A percentile compares a stretch with the other conserved stretches of the same genome.
Evolutionary conservation across 2,888 invertebrate genomes (phyloP).

Genomic region (Alitta virens): DNA sequence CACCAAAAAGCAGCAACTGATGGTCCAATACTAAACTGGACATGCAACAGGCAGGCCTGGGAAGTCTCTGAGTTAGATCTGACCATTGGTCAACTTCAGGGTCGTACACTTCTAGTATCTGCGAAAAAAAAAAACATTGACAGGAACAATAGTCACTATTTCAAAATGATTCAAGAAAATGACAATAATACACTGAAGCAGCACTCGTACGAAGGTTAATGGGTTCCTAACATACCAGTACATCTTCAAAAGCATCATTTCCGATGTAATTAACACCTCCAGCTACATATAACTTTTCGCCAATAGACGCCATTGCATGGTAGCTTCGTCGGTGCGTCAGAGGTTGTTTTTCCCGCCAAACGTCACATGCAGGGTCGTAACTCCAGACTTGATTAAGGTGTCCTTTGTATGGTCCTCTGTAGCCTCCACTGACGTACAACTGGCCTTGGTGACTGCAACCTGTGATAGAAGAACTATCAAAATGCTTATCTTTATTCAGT

Average conservation of each 20-base stretch:
- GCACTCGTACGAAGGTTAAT: no score
- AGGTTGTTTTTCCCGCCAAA: constrained; percentile 35
- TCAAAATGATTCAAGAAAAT: not conserved
- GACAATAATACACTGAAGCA: not conserved
- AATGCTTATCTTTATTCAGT: not conserved
- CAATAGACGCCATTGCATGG: constrained; percentile 39
- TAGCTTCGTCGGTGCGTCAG: constrained; percentile 43
- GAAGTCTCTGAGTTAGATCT: constrained; percentile 1
- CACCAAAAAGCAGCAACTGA: constrained; percentile 22
- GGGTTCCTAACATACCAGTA: constrained; percentile 15
- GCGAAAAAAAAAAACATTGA: not conserved
- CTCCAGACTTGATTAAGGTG: constrained; percentile 34
- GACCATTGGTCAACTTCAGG: constrained; percentile 31
- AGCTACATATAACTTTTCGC: constrained; percentile 33
- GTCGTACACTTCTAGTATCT: constrained; percentile 32
- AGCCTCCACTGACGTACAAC: constrained; percentile 35
- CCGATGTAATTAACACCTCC: constrained; percentile 35
- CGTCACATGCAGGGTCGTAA: constrained; percentile 35
- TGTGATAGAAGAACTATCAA: no score
- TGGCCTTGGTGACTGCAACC: constrained; percentile 28
- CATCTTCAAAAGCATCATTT: constrained; percentile 19
- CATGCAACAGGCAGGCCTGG: constrained; percentile 24
- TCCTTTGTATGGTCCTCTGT: constrained; percentile 27
- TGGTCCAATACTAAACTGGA: constrained; percentile 1
- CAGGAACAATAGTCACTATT: not conserved